Evolutionary conservation across 2,888 invertebrate species (phyloP).

Genomic region (Oscheius sp.): DNA sequence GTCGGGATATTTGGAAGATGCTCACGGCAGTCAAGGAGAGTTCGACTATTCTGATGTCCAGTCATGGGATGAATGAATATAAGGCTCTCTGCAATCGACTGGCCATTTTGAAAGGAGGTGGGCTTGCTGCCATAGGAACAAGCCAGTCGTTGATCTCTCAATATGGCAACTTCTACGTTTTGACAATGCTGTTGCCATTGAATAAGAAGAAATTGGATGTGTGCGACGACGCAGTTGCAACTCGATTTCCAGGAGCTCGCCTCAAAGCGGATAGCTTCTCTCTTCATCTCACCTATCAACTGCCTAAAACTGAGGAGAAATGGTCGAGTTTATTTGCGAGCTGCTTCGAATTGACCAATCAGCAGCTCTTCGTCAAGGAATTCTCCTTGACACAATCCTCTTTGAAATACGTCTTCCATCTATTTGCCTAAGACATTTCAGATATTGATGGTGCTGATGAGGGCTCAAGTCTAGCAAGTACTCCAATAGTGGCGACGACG

Average conservation of each 20-base stretch:
- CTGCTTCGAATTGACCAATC: conserved; percentile 29
- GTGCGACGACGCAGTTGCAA: conserved; percentile 29
- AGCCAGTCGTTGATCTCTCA: conserved; percentile 63
- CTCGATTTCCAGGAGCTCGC: conserved; percentile 28
- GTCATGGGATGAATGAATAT: too few relatives aligned
- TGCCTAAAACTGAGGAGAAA: not conserved
- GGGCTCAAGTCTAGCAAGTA: too few relatives aligned
- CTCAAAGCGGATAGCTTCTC: conserved; percentile 39
- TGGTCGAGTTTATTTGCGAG: conserved; percentile 1
- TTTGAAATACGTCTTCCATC: conserved; percentile 9
- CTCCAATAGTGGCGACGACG: too few relatives aligned
- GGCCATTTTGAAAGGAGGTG: conserved; percentile 64
- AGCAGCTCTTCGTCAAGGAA: not conserved
- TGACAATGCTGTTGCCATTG: conserved; percentile 41
- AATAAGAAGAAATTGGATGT: conserved; percentile 19
- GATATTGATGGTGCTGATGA: too few relatives aligned
- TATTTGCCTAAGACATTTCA: conserved; percentile 21
- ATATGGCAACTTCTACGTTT: conserved; percentile 58
- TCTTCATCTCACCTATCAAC: conserved; percentile 40
- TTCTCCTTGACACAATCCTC: conserved; percentile 3
- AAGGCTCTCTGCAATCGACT: conserved; percentile 65
- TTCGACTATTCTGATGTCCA: conserved; percentile 60
- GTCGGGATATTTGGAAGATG: conserved; percentile 75
- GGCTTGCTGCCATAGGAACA: conserved; percentile 62
- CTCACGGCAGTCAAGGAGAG: too few relatives aligned